Base-by-base conservation (phyloP, 2,113 vertebrate species). In the Pleuronectes platessa region DNA sequence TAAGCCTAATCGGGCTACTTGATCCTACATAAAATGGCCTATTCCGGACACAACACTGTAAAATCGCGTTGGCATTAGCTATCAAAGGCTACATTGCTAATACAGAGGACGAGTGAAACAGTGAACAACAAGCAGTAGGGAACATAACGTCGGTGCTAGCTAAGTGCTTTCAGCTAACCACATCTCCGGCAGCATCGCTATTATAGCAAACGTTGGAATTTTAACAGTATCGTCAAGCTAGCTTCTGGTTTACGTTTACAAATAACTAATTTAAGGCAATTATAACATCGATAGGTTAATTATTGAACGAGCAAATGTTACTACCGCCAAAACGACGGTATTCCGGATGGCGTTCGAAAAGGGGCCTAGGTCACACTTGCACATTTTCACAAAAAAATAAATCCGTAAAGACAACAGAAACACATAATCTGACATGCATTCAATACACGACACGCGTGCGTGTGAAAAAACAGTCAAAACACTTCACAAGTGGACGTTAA, bases 311-410 rank as follows among this genome's bases (percentile, higher is more conserved):
- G 26, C 8, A 62, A 37, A 47, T 20, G 26, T 63, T 37, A 37
- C 20, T 68, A 76, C 85, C 80, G 85, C 87, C 79, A 88, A 86
- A 83, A 84, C 26, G 35, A 49, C 13, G 24, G 31, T 14, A 8
- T 79, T 78, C 71, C 51, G 12, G 15, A 15, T 18, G 20, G 47
- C 63, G 54, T 71, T 81, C 20, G 35, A 4, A 84, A 84, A 80
- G 73, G 27, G 92, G 92, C 92, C 92, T 88, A n/a, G 14, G 0
- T 31, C 9, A 53, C 12, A 24, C 0, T 3, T 12, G 9, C 0
- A 35, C 8, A 24, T 76, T 88, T 65, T 37, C 63, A 64, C n/a
- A 74, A 71, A 78, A 71, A 62, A 40, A 21, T 10, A 1, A 56
- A 56, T 14, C 7, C 0, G 1, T 40, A 27, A 31, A 0, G 55